A percentile compares a stretch with the other conserved stretches of the same genome.
These are phyloP conservation scores for Pyrrhosoma nymphula DNA, from an alignment of 2,888 invertebrate genomes.

Conservation along the genomic window DNA sequence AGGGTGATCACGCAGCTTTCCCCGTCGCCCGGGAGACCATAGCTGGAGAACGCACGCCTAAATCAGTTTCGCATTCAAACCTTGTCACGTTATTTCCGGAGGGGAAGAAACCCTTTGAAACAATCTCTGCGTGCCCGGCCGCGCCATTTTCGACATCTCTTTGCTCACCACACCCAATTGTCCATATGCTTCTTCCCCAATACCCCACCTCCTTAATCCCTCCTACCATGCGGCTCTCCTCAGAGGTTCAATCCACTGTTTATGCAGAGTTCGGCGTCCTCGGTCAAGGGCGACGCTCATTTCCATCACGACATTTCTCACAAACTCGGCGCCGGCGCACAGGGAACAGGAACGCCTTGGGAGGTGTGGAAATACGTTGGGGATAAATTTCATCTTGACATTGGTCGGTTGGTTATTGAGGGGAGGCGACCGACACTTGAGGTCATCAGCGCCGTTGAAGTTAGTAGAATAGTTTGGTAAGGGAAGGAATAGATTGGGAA, in stretches of 20 bases:
- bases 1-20: background rate
- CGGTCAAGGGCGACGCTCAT: background rate
- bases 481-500: too few species aligned
- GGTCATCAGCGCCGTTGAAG: too few species aligned
- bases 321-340: background rate
- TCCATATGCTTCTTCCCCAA: background rate
- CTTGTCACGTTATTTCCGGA: background rate
- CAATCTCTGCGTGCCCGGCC: background rate
- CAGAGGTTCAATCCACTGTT: background rate
- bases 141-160: background rate
- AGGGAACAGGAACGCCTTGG: background rate
- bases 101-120: background rate
- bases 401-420: too few species aligned
- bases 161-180: background rate
- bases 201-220: background rate
- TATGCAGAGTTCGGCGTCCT: slow-evolving; percentile 28
- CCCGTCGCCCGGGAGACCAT: background rate
- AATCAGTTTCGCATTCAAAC: background rate
- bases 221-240: background rate
- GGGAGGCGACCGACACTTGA: too few species aligned
- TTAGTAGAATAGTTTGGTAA: too few species aligned
- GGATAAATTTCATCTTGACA: too few species aligned
- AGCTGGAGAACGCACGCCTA: background rate
- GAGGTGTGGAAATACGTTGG: too few species aligned
- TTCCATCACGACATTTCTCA: slow-evolving; percentile 8